Evolutionary conservation across 2,113 vertebrate genomes (phyloP).

Genomic region (Triplophysa tibetana): DNA sequence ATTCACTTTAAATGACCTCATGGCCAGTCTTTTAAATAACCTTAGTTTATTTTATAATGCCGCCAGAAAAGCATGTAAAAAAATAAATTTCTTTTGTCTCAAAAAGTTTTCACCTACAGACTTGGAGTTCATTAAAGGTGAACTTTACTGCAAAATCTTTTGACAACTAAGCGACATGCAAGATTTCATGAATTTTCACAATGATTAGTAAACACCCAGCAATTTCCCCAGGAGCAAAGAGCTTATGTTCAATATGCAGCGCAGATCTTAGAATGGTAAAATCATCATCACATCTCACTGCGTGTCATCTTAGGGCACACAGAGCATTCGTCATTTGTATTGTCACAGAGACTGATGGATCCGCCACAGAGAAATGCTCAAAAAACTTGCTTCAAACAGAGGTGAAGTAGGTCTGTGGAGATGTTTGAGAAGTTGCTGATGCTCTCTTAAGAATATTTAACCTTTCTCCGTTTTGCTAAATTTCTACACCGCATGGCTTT

Average conservation of each 20-base stretch:
- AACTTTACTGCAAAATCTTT: conserved; percentile 3
- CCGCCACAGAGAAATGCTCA: conserved; percentile 28
- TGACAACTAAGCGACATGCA: background rate
- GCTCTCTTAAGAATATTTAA: conserved; percentile 20
- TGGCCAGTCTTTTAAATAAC: background rate
- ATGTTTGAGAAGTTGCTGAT: conserved; percentile 25
- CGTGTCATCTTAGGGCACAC: conserved; percentile 23
- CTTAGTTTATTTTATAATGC: background rate
- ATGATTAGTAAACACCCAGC: background rate
- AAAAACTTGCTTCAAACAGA: conserved; percentile 19
- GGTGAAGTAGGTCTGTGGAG: conserved; percentile 37
- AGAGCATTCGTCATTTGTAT: conserved; percentile 21
- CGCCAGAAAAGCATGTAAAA: background rate
- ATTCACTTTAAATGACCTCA: background rate
- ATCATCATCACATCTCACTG: background rate
- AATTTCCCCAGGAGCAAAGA: background rate
- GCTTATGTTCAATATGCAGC: background rate
- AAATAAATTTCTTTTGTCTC: background rate
- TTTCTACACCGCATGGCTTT: background rate
- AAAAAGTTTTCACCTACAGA: background rate
- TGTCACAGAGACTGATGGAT: conserved; percentile 34
- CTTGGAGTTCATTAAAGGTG: background rate
- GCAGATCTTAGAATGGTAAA: background rate
- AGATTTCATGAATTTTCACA: conserved; percentile 3
- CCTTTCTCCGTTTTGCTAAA: background rate